Evolutionary conservation across 2,113 vertebrate genomes (phyloP).

Genomic region (Dicerorhinus sumatrensis): DNA sequence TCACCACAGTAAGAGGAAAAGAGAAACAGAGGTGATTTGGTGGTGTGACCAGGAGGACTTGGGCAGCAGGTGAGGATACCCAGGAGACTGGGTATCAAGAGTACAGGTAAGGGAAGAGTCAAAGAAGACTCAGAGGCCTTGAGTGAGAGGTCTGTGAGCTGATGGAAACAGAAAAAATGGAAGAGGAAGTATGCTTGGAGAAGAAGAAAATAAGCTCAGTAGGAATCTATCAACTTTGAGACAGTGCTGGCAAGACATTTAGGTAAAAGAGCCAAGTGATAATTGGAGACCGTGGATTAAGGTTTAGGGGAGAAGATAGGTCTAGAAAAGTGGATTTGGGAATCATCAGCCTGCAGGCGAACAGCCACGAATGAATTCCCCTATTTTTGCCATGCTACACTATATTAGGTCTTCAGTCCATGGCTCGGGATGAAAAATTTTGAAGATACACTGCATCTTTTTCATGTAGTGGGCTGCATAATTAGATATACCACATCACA

Average conservation of each 20-base stretch:
- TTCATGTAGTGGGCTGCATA: not conserved
- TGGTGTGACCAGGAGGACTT: not conserved
- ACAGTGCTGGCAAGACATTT: not conserved
- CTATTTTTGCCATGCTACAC: not conserved
- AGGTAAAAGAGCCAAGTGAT: not conserved
- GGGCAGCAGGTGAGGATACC: not conserved
- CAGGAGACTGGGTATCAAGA: not conserved
- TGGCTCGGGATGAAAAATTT: not conserved
- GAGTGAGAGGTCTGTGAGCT: not conserved
- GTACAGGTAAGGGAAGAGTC: not conserved
- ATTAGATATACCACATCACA: not conserved
- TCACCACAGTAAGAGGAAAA: not conserved
- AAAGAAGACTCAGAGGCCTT: not conserved
- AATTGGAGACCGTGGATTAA: not conserved
- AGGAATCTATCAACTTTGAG: not conserved
- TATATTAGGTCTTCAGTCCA: not conserved
- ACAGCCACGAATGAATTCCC: not conserved
- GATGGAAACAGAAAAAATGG: not conserved
- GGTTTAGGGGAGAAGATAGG: not conserved
- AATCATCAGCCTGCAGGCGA: not conserved
- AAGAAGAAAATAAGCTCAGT: not conserved
- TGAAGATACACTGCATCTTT: not conserved
- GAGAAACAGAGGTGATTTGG: not conserved
- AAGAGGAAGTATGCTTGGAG: not conserved
- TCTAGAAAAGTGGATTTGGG: not conserved